Percentiles rank a stretch among this genome's conserved stretches.
Evolutionary conservation across 2,113 vertebrate genomes (phyloP).

Genomic region (Holacanthus passer): DNA sequence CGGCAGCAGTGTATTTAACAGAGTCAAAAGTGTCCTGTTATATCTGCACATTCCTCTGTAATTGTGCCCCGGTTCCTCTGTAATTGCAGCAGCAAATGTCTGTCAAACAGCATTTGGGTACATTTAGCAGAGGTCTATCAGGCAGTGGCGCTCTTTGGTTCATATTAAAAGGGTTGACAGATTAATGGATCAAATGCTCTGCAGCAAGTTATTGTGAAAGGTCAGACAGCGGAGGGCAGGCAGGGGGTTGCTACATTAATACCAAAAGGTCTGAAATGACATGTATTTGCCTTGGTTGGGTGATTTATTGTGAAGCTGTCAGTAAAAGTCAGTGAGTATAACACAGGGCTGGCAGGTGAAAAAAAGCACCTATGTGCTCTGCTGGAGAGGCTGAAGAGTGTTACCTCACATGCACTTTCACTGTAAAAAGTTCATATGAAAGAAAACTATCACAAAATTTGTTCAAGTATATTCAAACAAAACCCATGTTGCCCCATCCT

Average conservation of each 20-base stretch:
- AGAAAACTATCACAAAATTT: too few relatives aligned
- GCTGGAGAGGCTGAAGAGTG: background rate
- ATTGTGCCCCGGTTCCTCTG: slow-evolving; percentile 41
- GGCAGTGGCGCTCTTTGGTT: background rate
- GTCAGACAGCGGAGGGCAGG: slow-evolving; percentile 13
- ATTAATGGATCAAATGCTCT: slow-evolving; percentile 44
- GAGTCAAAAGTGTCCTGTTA: slow-evolving; percentile 29
- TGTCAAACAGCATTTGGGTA: slow-evolving; percentile 50
- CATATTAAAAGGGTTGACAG: slow-evolving; percentile 53
- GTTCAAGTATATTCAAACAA: background rate
- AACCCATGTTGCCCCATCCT: background rate
- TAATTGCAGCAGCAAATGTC: slow-evolving; percentile 49
- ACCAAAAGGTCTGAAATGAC: slow-evolving; percentile 3
- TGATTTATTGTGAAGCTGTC: slow-evolving; percentile 4
- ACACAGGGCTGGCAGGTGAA: background rate
- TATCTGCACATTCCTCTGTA: slow-evolving; percentile 63
- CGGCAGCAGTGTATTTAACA: slow-evolving; percentile 19
- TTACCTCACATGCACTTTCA: background rate
- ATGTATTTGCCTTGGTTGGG: background rate
- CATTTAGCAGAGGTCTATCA: slow-evolving; percentile 33
- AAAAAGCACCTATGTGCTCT: background rate
- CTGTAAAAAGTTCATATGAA: too few relatives aligned
- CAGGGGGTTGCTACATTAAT: background rate
- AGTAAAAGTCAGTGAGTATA: background rate
- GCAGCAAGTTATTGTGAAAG: slow-evolving; percentile 26